These are phyloP conservation scores for Pteronura brasiliensis DNA, from an alignment of 2,113 vertebrate species.

Conservation along the genomic window DNA sequence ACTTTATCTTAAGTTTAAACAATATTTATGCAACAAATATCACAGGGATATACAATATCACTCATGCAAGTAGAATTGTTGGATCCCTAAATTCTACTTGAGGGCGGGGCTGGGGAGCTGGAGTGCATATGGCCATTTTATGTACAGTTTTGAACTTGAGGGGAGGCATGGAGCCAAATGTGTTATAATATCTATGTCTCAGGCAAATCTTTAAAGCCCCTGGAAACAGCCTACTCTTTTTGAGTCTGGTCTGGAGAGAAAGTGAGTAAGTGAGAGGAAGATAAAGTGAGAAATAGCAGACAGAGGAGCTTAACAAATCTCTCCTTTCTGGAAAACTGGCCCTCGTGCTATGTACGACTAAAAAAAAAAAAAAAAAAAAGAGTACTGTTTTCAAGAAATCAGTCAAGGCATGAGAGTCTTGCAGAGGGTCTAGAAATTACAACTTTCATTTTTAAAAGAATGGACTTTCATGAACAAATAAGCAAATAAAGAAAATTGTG, in stretches of 20 bases:
- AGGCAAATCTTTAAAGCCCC: not conserved
- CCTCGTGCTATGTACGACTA: not conserved
- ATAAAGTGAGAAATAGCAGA: constrained; percentile 30
- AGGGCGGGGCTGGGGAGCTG: not conserved
- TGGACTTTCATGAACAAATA: not conserved
- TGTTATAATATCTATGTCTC: not conserved
- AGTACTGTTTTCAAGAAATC: not conserved
- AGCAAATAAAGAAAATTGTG: not conserved
- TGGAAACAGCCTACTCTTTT: not conserved
- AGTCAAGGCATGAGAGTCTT: not conserved
- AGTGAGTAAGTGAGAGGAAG: not conserved
- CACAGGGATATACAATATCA: not conserved
- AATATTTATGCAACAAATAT: not conserved
- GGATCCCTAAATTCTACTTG: not conserved
- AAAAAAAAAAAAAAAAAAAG: not conserved
- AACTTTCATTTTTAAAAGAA: constrained; percentile 65
- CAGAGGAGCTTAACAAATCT: not conserved
- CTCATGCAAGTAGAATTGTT: not conserved
- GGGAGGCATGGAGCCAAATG: not conserved
- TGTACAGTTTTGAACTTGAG: not conserved
- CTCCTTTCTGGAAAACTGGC: constrained; percentile 2
- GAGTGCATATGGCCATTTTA: not conserved
- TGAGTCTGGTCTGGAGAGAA: not conserved
- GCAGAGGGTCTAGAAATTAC: not conserved
- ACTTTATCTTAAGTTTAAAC: not conserved